phyloP scores from a whole-genome alignment of 2,113 vertebrate species.

The Saccopteryx leptura region DNA sequence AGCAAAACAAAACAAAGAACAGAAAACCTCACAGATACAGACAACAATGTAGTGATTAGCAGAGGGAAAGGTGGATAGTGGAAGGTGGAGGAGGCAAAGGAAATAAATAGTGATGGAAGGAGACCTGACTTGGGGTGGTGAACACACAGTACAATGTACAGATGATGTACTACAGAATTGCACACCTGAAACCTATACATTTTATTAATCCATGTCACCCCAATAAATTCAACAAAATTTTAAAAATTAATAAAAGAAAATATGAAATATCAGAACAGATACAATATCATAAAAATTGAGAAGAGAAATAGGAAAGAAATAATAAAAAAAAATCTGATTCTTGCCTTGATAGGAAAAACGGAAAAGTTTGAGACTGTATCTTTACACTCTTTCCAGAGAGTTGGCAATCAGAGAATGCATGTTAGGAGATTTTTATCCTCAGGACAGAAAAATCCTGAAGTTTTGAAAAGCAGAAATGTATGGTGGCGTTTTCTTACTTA shows the following conservation, averaged over 20 bases:
- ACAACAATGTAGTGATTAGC: no score
- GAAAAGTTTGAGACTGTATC: not conserved
- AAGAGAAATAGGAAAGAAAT: not conserved
- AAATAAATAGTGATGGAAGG: no score
- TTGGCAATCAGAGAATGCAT: not conserved
- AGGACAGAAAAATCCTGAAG: not conserved
- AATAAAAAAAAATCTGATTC: slow-evolving; percentile 9
- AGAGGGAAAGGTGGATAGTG: no score
- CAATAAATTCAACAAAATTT: not conserved
- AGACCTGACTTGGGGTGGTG: no score
- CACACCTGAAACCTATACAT: no score
- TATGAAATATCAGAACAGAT: slow-evolving; percentile 1
- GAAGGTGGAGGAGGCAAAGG: no score
- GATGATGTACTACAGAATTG: no score
- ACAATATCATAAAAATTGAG: not conserved
- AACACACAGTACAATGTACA: no score
- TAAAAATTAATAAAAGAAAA: slow-evolving; percentile 14
- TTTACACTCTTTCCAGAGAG: not conserved
- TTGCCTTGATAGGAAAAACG: slow-evolving; percentile 7
- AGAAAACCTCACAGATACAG: no score
- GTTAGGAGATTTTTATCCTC: slow-evolving; percentile 34
- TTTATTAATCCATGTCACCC: no score
- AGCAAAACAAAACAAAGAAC: no score
- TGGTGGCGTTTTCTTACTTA: slow-evolving; percentile 35
- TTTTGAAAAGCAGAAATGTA: slow-evolving; percentile 11